These are phyloP conservation scores for Mimumesa dahlbomi DNA, from an alignment of 2,888 invertebrate genomes.

Conservation along the genomic window DNA sequence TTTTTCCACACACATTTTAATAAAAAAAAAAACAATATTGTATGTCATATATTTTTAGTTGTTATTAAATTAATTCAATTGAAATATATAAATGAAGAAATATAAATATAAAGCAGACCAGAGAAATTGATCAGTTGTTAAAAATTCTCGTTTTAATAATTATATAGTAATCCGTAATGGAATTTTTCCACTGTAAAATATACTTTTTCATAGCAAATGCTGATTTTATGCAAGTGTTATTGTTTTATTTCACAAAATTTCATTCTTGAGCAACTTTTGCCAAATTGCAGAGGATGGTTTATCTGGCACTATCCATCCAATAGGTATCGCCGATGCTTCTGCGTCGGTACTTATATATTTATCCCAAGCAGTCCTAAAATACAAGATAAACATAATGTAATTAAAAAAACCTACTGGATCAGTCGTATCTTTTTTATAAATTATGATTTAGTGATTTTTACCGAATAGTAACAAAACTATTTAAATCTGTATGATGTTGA, in stretches of 20 bases:
- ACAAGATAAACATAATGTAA: slow-evolving; percentile 3
- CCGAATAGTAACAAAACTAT: slow-evolving; percentile 81
- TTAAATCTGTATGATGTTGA: slow-evolving; percentile 77
- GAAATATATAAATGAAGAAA: too few relatives aligned
- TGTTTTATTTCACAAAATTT: slow-evolving; percentile 42
- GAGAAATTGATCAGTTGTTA: neutral
- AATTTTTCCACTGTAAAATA: slow-evolving; percentile 31
- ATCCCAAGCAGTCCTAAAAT: slow-evolving; percentile 82
- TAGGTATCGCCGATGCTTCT: slow-evolving; percentile 84
- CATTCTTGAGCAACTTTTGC: slow-evolving; percentile 75
- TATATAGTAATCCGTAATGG: neutral
- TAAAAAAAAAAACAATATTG: slow-evolving; percentile 60
- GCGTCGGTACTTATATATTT: slow-evolving; percentile 78
- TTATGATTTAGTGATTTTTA: slow-evolving; percentile 57
- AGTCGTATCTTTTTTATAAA: neutral
- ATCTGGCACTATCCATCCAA: slow-evolving; percentile 87
- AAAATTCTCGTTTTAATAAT: neutral
- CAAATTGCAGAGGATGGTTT: slow-evolving; percentile 80
- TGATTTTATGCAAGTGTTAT: slow-evolving; percentile 20
- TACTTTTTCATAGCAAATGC: slow-evolving; percentile 19
- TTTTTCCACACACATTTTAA: slow-evolving; percentile 49
- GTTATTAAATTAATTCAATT: neutral
- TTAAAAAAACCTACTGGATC: neutral
- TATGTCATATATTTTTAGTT: neutral
- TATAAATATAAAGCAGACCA: slow-evolving; percentile 19